phyloP scores from a whole-genome alignment of 2,797 vertebrate genomes.

The Champsocephalus gunnari region DNA sequence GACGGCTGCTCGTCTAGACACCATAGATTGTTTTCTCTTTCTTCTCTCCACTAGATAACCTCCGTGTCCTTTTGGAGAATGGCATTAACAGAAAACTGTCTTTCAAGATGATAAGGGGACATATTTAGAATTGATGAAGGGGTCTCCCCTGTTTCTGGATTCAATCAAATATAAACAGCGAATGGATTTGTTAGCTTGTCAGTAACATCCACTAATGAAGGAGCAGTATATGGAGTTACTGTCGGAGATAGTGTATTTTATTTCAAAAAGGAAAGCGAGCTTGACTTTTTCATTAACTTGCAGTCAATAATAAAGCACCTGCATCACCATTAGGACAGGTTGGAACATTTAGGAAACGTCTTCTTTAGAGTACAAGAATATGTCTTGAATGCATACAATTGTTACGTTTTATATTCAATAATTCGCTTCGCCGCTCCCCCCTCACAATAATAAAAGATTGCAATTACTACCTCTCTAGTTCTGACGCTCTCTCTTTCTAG shows the following conservation, averaged over 20 bases:
- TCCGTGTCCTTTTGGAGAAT: not conserved
- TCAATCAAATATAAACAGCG: constrained; percentile 63
- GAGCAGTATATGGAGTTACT: constrained; percentile 5
- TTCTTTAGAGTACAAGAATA: constrained; percentile 33
- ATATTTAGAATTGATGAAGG: constrained; percentile 71
- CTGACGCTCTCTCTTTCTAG: constrained; percentile 18
- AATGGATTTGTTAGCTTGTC: constrained; percentile 41
- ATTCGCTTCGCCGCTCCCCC: constrained; percentile 9
- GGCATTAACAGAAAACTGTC: not conserved
- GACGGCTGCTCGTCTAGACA: constrained; percentile 40
- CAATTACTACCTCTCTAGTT: constrained; percentile 41
- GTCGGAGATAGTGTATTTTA: constrained; percentile 8
- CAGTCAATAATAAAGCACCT: constrained; percentile 5
- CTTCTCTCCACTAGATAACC: not conserved
- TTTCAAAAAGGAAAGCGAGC: not conserved
- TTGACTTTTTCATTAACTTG: not conserved
- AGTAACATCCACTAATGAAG: constrained; percentile 24
- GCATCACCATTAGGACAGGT: constrained; percentile 11
- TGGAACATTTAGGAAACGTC: constrained; percentile 5
- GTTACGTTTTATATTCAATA: constrained; percentile 42
- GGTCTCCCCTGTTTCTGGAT: constrained; percentile 60
- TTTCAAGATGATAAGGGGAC: constrained; percentile 31
- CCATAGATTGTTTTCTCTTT: constrained; percentile 21
- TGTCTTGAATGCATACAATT: constrained; percentile 24
- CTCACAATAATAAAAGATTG: constrained; percentile 23